Evolutionary conservation across 2,888 invertebrate species (phyloP).

Genomic region (Chalcis sispes): DNA sequence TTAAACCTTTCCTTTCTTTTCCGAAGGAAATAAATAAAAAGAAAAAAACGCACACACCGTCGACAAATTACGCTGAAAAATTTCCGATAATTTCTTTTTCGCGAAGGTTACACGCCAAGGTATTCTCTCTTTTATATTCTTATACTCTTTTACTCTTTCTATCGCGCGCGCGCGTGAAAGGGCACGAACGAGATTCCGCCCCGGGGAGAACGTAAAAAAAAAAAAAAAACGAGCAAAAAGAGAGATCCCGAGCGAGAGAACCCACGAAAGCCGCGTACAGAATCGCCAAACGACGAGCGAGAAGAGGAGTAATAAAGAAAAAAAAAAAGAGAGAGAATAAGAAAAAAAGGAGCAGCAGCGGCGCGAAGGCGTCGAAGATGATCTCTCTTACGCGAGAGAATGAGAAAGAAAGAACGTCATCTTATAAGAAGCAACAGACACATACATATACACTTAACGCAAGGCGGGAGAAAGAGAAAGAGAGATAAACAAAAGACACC

Average conservation of each 20-base stretch:
- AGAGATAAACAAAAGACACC: slow-evolving; percentile 31
- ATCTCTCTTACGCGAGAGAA: slow-evolving; percentile 38
- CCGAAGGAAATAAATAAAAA: no score
- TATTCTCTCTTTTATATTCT: background rate
- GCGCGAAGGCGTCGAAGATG: slow-evolving; percentile 53
- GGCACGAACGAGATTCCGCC: slow-evolving; percentile 48
- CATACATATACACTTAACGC: background rate
- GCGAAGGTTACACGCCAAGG: slow-evolving; percentile 16
- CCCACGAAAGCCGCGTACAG: slow-evolving; percentile 46
- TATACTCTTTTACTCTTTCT: background rate
- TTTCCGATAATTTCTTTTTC: slow-evolving; percentile 29
- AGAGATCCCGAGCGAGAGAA: slow-evolving; percentile 8
- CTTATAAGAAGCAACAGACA: slow-evolving; percentile 40
- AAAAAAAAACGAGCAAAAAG: slow-evolving; percentile 6
- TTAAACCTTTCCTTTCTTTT: no score
- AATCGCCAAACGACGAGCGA: slow-evolving; percentile 44
- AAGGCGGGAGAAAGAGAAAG: slow-evolving; percentile 17
- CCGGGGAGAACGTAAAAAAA: slow-evolving; percentile 13
- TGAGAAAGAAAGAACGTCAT: slow-evolving; percentile 13
- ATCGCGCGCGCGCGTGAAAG: slow-evolving; percentile 21
- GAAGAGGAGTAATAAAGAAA: background rate
- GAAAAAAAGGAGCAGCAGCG: background rate
- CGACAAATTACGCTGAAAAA: slow-evolving; percentile 48
- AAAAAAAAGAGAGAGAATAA: slow-evolving; percentile 17
- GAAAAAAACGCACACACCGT: no score